Percentiles rank a stretch among this genome's conserved stretches.
phyloP scores from a whole-genome alignment of 2,113 vertebrate species.

The Brachirus orientalis region DNA sequence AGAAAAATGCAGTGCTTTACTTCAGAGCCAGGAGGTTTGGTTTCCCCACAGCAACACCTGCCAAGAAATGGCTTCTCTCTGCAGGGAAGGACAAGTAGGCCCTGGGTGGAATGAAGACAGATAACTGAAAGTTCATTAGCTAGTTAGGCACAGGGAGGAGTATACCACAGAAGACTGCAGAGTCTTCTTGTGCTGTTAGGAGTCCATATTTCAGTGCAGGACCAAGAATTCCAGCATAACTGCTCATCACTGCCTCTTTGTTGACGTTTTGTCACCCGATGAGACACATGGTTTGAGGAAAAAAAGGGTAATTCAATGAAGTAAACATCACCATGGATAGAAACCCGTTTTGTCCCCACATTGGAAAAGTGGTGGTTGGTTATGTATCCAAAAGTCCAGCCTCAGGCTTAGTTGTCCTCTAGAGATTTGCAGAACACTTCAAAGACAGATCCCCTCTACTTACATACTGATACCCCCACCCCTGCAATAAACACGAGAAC shows the following conservation, averaged over 20 bases:
- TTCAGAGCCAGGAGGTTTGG: slow-evolving; percentile 54
- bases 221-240: slow-evolving; percentile 1
- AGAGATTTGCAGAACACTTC: slow-evolving; percentile 77
- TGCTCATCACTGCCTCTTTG: slow-evolving; percentile 5
- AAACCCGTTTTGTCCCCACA: slow-evolving; percentile 28
- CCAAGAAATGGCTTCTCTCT: slow-evolving; percentile 63
- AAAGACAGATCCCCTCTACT: slow-evolving; percentile 71
- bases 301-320: slow-evolving; percentile 25
- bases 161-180: slow-evolving; percentile 46
- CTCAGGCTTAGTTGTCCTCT: slow-evolving; percentile 67
- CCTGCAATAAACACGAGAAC: slow-evolving; percentile 73
- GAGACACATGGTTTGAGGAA: too few relatives aligned
- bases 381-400: slow-evolving; percentile 70
- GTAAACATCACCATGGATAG: slow-evolving; percentile 23
- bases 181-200: slow-evolving; percentile 25
- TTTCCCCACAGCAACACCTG: slow-evolving; percentile 62
- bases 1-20: slow-evolving; percentile 44
- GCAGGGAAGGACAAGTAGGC: slow-evolving; percentile 60
- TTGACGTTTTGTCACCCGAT: slow-evolving; percentile 13
- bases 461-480: slow-evolving; percentile 38
- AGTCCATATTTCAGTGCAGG: slow-evolving; percentile 22
- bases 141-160: slow-evolving; percentile 48
- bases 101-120: slow-evolving; percentile 51
- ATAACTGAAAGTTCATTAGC: slow-evolving; percentile 66
- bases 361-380: slow-evolving; percentile 54